Evolutionary conservation across 2,888 invertebrate species (phyloP).

Genomic region (Pegoplata infirma): DNA sequence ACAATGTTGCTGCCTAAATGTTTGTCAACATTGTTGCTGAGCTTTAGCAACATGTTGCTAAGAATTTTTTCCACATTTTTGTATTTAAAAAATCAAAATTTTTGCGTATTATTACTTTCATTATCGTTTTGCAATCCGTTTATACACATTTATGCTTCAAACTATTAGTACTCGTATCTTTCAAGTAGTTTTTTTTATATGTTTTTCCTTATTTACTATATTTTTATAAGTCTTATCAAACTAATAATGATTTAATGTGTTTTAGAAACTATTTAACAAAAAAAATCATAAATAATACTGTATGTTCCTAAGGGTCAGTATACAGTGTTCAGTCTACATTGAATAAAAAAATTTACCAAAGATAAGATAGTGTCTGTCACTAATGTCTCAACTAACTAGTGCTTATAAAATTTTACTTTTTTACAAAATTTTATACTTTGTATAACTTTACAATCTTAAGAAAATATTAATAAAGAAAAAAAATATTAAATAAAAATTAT

Average conservation of each 20-base stretch:
- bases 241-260: not conserved
- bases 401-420: too few species aligned
- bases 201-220: not conserved
- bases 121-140: too few species aligned
- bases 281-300: not conserved
- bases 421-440: not conserved
- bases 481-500: constrained; percentile 32
- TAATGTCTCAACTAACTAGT: not conserved
- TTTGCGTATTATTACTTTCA: too few species aligned
- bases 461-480: not conserved
- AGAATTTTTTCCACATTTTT: too few species aligned
- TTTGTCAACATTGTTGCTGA: too few species aligned
- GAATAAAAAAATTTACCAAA: not conserved
- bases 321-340: constrained; percentile 23
- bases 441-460: not conserved
- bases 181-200: not conserved
- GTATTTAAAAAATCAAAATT: too few species aligned
- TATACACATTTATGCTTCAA: too few species aligned
- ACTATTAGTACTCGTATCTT: too few species aligned
- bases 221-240: not conserved
- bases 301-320: constrained; percentile 35
- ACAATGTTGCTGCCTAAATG: too few species aligned
- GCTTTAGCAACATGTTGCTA: too few species aligned
- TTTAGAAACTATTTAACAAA: not conserved
- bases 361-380: constrained; percentile 26